These are phyloP conservation scores for Natrix natrix DNA, from an alignment of 2,797 vertebrate genomes.

Conservation along the genomic window DNA sequence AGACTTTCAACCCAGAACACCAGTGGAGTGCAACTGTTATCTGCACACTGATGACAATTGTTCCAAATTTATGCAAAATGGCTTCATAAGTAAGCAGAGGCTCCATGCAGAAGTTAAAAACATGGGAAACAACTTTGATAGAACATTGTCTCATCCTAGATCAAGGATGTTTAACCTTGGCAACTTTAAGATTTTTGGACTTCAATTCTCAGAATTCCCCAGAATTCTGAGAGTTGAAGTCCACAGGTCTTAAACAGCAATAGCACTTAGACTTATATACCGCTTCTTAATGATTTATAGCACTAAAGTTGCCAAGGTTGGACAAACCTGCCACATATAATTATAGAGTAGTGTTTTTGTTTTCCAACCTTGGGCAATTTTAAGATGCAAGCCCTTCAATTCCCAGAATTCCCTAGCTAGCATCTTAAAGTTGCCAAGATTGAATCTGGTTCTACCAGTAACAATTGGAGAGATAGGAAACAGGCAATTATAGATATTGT, in stretches of 20 bases:
- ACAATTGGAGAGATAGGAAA: not conserved
- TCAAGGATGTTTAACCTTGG: not conserved
- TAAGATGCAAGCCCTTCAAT: not conserved
- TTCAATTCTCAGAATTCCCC: not conserved
- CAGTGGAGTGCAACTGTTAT: not conserved
- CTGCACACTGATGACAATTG: not conserved
- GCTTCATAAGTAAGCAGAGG: not conserved
- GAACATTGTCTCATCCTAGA: not conserved
- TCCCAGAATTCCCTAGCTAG: not conserved
- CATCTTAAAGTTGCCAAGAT: not conserved
- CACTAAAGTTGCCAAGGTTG: too few relatives aligned
- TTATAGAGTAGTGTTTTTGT: not conserved
- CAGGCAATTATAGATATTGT: not conserved
- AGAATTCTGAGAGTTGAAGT: not conserved
- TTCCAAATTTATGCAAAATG: not conserved
- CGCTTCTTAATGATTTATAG: too few relatives aligned
- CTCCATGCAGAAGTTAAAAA: not conserved
- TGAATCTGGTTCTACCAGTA: not conserved
- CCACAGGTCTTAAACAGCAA: too few relatives aligned
- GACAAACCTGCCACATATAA: not conserved
- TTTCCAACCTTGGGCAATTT: not conserved
- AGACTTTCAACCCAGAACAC: not conserved
- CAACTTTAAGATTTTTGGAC: not conserved
- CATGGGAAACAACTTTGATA: not conserved
- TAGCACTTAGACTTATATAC: too few relatives aligned